phyloP scores from a whole-genome alignment of 2,888 invertebrate species.

The Acronicta alni region DNA sequence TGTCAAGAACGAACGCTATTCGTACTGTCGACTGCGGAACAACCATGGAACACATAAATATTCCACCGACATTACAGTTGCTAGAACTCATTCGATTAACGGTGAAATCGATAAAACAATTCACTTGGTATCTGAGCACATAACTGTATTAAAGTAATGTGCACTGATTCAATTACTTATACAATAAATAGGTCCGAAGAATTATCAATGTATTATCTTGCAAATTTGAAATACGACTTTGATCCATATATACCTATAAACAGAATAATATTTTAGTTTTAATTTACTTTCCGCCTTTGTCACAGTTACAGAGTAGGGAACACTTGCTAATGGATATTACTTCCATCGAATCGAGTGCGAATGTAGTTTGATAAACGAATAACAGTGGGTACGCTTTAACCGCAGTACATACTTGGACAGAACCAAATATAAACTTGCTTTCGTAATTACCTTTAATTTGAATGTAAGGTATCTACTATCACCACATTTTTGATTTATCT shows the following conservation, averaged over 20 bases:
- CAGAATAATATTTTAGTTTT: constrained; percentile 25
- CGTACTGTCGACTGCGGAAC: constrained; percentile 44
- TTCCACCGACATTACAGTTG: constrained; percentile 44
- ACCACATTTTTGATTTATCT: constrained; percentile 70
- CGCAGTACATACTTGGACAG: constrained; percentile 11
- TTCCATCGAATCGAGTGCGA: constrained; percentile 36
- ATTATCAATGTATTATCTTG: constrained; percentile 35
- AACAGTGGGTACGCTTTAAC: constrained; percentile 17
- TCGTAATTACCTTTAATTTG: constrained; percentile 69
- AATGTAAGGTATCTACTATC: constrained; percentile 63
- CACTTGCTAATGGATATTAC: constrained; percentile 35
- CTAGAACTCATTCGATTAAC: constrained; percentile 54
- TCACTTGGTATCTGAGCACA: constrained; percentile 44
- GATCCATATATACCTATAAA: constrained; percentile 13
- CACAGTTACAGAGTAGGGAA: constrained; percentile 28
- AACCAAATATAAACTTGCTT: constrained; percentile 31
- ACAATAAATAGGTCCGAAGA: constrained; percentile 28
- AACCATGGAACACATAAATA: constrained; percentile 50
- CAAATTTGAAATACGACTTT: constrained; percentile 9
- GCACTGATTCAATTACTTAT: constrained; percentile 49
- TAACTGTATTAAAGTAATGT: constrained; percentile 43
- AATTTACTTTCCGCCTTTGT: constrained; percentile 34
- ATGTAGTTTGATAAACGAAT: constrained; percentile 32
- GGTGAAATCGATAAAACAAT: constrained; percentile 52
- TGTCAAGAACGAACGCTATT: constrained; percentile 57